Percentiles rank a stretch among this genome's conserved stretches.
Evolutionary conservation across 2,888 invertebrate genomes (phyloP).

Genomic region (Empis livida): DNA sequence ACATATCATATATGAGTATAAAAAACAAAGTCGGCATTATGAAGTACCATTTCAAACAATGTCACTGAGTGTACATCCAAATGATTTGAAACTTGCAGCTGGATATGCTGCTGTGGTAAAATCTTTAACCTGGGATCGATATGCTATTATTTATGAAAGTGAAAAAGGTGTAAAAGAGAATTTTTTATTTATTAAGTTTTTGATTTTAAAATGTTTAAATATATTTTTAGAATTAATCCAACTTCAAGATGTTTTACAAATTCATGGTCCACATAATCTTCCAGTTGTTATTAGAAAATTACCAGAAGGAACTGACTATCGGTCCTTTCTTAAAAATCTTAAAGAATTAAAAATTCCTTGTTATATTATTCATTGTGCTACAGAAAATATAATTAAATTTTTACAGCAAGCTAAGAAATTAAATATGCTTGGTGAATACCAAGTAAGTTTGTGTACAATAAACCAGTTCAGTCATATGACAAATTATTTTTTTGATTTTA

Average conservation of each 20-base stretch:
- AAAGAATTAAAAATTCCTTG: conserved; percentile 55
- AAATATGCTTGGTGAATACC: conserved; percentile 69
- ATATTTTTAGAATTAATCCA: conserved; percentile 47
- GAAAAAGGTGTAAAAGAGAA: conserved; percentile 46
- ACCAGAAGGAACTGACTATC: conserved; percentile 35
- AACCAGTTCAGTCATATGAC: too few species aligned
- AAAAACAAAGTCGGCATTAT: conserved; percentile 35
- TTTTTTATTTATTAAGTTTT: too few species aligned
- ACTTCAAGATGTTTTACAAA: conserved; percentile 66
- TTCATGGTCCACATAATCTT: conserved; percentile 50
- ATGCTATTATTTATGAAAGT: conserved; percentile 72
- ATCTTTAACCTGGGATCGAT: conserved; percentile 65
- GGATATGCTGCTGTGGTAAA: conserved; percentile 62
- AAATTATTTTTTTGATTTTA: too few species aligned
- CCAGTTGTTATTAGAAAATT: conserved; percentile 60
- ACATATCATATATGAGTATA: conserved; percentile 48
- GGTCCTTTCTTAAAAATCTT: conserved; percentile 62
- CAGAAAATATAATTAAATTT: conserved; percentile 50
- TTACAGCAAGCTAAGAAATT: conserved; percentile 66
- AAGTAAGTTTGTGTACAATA: conserved; percentile 37
- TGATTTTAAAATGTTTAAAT: too few species aligned
- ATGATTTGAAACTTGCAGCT: conserved; percentile 47
- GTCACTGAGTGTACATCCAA: conserved; percentile 58
- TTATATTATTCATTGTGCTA: conserved; percentile 63
- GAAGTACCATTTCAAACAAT: conserved; percentile 38